phyloP scores from a whole-genome alignment of 2,888 invertebrate genomes.

The Cantharis nigra region DNA sequence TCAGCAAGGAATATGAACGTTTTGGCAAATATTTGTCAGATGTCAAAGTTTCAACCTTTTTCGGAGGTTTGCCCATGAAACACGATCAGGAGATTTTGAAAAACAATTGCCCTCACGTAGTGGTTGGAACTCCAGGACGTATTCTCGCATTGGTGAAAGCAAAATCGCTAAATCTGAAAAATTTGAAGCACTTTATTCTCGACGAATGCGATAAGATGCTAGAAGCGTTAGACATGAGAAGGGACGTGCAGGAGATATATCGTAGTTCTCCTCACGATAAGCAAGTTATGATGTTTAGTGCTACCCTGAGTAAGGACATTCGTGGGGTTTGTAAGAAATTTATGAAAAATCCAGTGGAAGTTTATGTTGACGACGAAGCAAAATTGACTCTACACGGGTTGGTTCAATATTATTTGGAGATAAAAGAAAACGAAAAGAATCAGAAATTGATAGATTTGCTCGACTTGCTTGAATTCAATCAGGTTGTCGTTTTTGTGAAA shows the following conservation, averaged over 20 bases:
- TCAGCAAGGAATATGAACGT: conserved; percentile 98
- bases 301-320: conserved; percentile 98
- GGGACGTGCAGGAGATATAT: conserved; percentile 99
- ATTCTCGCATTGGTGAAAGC: conserved; percentile 91
- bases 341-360: conserved; percentile 99
- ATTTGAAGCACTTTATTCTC: conserved; percentile 97
- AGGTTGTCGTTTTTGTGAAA: conserved; percentile 99
- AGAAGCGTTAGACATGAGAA: conserved; percentile 95
- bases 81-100: conserved; percentile 97
- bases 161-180: conserved; percentile 91
- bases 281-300: conserved; percentile 99
- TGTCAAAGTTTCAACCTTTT: conserved; percentile 96
- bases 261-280: conserved; percentile 98
- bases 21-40: conserved; percentile 98
- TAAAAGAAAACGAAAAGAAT: conserved; percentile 99
- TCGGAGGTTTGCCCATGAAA: conserved; percentile 95
- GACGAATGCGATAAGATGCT: conserved; percentile 99
- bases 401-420: conserved; percentile 98
- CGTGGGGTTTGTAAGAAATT: conserved; percentile 99
- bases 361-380: conserved; percentile 99
- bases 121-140: conserved; percentile 98
- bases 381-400: conserved; percentile 98
- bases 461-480: conserved; percentile 98
- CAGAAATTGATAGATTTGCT: conserved; percentile 97
- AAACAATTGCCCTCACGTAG: conserved; percentile 96